Percentiles rank a stretch among this genome's conserved stretches.
These are phyloP conservation scores for Synchiropus splendidus DNA, from an alignment of 2,113 vertebrate genomes.

Conservation along the genomic window DNA sequence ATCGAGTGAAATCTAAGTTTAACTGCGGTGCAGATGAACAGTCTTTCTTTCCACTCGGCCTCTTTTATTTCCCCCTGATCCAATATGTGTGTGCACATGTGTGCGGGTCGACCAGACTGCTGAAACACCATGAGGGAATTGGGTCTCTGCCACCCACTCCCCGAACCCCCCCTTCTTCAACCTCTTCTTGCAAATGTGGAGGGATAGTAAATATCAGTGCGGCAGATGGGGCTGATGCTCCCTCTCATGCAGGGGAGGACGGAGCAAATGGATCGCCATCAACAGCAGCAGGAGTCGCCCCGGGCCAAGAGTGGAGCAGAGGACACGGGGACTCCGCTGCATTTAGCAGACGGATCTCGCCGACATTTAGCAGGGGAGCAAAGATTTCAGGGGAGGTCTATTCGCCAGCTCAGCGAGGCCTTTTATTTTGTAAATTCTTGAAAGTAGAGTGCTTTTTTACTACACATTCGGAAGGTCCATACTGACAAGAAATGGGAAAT, in stretches of 20 bases:
- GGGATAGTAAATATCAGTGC: slow-evolving; percentile 57
- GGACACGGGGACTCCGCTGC: slow-evolving; percentile 38
- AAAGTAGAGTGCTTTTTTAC: slow-evolving; percentile 12
- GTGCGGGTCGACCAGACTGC: slow-evolving; percentile 29
- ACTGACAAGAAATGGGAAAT: no score
- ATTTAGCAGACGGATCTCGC: slow-evolving; percentile 40
- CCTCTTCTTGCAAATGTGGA: slow-evolving; percentile 33
- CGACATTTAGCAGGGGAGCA: slow-evolving; percentile 19
- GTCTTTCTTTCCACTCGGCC: slow-evolving; percentile 3
- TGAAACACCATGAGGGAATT: slow-evolving; percentile 52
- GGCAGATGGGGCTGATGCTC: slow-evolving; percentile 58
- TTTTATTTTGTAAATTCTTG: background rate
- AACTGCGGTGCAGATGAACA: slow-evolving; percentile 19
- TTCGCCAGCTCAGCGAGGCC: no score
- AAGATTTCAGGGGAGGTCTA: no score
- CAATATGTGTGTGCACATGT: slow-evolving; percentile 17
- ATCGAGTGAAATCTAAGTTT: slow-evolving; percentile 37
- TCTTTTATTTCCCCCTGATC: slow-evolving; percentile 15
- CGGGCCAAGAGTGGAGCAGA: slow-evolving; percentile 46
- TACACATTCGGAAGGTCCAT: no score
- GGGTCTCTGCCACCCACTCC: slow-evolving; percentile 29
- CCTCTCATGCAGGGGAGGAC: slow-evolving; percentile 34
- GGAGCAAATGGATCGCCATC: slow-evolving; percentile 60
- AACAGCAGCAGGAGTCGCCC: slow-evolving; percentile 60
- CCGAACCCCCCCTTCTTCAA: no score